Evolutionary conservation across 53 echinoderm and acorn worm genomes (phyloP), one percentile per base, ranked within the genome.

Genomic region (Luidia sarsii): DNA sequence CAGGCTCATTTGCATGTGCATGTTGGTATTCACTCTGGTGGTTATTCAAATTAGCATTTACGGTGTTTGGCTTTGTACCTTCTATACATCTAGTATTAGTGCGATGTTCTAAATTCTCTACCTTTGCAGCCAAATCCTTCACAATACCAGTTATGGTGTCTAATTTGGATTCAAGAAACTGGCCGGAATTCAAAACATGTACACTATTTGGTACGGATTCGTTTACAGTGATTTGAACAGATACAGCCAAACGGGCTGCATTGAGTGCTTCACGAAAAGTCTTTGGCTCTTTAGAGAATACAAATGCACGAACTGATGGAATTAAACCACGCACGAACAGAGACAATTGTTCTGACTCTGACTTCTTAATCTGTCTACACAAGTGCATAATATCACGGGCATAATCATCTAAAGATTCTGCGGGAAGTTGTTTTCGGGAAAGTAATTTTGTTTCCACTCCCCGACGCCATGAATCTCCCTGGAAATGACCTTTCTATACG

Each of bases 391-490:
- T 60, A 20, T 29, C 31, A 24, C 28, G 5, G 10, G 60, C 60
- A 60, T 60, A 60, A 30, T 60, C 60, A 60, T 60, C 60, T 29
- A 60, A 30, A 24, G 60, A 28, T 60, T 24, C 60, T 60, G 60
- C 20, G 28, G 31, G 28, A 20, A 60, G 32, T 29, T 60, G 60
- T 60, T 60, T 60, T 16, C 60, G 60, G 27, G 60, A 60, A 29
- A 60, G 60, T 30, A 63, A 63, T 53, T 53, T 53, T 53, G 53
- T 53, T 53, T 53, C 53, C 53, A 53, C 68, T 19, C 23, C 29
- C 68, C 68, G 48, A 23, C 48, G 68, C 68, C 68, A 68, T 51
- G 70, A 70, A 70, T 50, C 34, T 1, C 70, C 50, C 20, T 70
- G 24, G 50, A 70, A 70, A 29, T 70, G 50, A 19, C 11, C 50